Evolutionary conservation across 2,888 invertebrate species (phyloP).

Genomic region (Euplexia lucipara): DNA sequence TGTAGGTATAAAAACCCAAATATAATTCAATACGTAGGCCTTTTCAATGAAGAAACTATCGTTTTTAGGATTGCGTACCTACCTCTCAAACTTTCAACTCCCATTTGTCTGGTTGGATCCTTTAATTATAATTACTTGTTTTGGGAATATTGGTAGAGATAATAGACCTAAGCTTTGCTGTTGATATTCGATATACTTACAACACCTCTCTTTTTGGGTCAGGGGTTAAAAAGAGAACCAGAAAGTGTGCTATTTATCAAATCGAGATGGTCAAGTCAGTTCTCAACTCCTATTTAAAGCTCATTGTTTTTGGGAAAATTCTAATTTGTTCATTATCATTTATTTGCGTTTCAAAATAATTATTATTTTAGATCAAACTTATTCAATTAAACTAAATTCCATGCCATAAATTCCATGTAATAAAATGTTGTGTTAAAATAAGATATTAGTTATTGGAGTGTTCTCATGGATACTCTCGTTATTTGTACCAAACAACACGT

Average conservation of each 20-base stretch:
- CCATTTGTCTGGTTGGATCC: background rate
- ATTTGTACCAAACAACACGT: constrained; percentile 49
- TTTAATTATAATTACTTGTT: no score
- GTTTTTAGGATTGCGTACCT: no score
- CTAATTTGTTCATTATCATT: no score
- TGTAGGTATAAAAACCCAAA: constrained; percentile 3
- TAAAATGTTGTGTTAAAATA: background rate
- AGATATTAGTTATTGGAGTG: background rate
- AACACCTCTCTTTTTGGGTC: no score
- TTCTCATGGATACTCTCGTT: constrained; percentile 52
- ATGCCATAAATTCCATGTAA: background rate
- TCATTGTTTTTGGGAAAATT: no score
- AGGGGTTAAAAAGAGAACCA: background rate
- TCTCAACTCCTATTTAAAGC: no score
- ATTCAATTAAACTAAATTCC: background rate
- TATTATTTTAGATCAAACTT: background rate
- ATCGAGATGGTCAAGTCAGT: no score
- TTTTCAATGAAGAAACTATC: background rate
- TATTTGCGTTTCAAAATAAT: no score
- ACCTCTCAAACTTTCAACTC: background rate
- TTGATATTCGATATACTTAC: background rate
- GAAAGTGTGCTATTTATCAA: no score
- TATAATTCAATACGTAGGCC: background rate
- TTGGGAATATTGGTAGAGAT: background rate
- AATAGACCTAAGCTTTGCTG: no score